These are phyloP conservation scores for Nezara viridula DNA, from an alignment of 2,888 invertebrate species.

Conservation along the genomic window DNA sequence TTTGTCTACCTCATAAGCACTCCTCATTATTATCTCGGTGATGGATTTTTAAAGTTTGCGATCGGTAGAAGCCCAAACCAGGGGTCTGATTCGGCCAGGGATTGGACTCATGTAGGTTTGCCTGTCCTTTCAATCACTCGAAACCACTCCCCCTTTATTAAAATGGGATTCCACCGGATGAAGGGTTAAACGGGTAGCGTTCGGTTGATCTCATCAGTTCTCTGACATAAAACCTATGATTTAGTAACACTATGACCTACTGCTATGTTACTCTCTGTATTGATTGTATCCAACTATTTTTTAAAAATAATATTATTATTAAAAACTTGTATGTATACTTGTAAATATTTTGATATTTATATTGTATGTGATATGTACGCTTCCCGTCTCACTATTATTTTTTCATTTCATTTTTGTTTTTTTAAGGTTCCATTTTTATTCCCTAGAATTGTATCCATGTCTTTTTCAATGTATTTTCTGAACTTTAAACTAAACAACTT, in stretches of 20 bases:
- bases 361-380: no score
- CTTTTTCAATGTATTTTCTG: no score
- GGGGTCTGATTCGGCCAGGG: not conserved
- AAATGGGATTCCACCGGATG: not conserved
- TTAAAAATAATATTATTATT: no score
- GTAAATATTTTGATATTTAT: no score
- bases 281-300: not conserved
- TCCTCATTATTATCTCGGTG: not conserved
- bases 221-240: not conserved
- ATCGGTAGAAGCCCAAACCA: not conserved
- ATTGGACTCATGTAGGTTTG: not conserved
- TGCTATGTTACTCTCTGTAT: not conserved
- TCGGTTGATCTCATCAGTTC: not conserved
- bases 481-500: no score
- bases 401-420: no score
- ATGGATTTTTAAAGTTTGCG: not conserved
- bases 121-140: not conserved
- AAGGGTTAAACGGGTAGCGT: constrained; percentile 1
- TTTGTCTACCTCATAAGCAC: not conserved
- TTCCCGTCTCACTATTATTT: no score
- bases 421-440: no score
- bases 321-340: no score
- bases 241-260: not conserved
- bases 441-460: no score
- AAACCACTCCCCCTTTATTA: constrained; percentile 21